A percentile compares a stretch with the other conserved stretches of the same genome.
Evolutionary conservation across 2,113 vertebrate species (phyloP).

Genomic region (Grallaria varia): DNA sequence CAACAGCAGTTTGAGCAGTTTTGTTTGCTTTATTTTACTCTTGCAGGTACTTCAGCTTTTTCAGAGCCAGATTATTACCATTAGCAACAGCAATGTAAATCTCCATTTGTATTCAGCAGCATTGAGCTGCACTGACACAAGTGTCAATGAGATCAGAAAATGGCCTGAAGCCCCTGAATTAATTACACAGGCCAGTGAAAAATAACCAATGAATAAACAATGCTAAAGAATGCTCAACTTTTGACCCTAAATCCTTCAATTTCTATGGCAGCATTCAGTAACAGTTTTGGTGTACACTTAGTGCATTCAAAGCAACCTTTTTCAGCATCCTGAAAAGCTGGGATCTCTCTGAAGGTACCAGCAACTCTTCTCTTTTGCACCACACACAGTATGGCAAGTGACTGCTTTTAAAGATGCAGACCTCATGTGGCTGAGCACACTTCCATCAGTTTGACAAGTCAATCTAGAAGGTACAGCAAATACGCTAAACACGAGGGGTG

Average conservation of each 20-base stretch:
- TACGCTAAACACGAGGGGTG: background rate
- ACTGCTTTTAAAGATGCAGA: constrained; percentile 2
- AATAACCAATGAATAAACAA: constrained; percentile 24
- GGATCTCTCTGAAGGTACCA: background rate
- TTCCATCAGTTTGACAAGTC: constrained; percentile 26
- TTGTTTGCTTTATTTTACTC: constrained; percentile 27
- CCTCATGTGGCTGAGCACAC: background rate
- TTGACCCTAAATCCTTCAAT: constrained; percentile 35
- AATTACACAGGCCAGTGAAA: constrained; percentile 42
- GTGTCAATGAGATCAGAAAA: constrained; percentile 64
- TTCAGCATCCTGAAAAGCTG: constrained; percentile 37
- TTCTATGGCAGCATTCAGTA: constrained; percentile 18
- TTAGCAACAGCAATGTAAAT: constrained; percentile 18
- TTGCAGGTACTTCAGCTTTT: constrained; percentile 30
- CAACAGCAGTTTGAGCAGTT: background rate
- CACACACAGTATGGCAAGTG: background rate
- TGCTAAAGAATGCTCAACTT: constrained; percentile 50
- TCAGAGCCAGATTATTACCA: constrained; percentile 17
- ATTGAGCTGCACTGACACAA: constrained; percentile 7
- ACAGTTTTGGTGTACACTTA: constrained; percentile 30
- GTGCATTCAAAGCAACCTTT: constrained; percentile 47
- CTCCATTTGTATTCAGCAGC: constrained; percentile 31
- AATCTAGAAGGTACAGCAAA: constrained; percentile 8
- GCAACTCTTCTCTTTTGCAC: background rate
- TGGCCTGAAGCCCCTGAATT: constrained; percentile 53